phyloP scores from a whole-genome alignment of 2,888 invertebrate genomes.

The Ischnura elegans region DNA sequence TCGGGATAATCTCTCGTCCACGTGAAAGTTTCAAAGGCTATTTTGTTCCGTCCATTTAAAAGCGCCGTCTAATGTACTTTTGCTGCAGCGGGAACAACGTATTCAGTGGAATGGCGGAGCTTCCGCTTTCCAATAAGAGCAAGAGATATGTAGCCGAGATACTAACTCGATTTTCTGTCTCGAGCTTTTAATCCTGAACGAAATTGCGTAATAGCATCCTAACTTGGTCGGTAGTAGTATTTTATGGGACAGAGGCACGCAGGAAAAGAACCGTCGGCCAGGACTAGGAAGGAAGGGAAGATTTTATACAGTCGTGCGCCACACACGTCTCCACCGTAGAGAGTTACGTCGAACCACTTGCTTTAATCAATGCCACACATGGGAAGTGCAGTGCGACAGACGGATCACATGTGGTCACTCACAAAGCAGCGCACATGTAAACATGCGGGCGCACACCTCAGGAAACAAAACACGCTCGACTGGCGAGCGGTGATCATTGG shows the following conservation, averaged over 20 bases:
- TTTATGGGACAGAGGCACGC: neutral
- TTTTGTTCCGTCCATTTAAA: too few relatives aligned
- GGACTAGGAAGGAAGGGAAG: neutral
- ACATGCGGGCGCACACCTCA: neutral
- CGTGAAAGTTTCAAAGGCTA: too few relatives aligned
- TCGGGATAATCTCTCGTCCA: too few relatives aligned
- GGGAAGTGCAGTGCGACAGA: neutral
- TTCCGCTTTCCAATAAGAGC: neutral
- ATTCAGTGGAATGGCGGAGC: neutral
- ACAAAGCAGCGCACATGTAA: neutral
- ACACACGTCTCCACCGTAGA: neutral
- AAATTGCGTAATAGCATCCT: conserved; percentile 11
- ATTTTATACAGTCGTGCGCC: neutral
- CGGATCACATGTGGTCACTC: neutral
- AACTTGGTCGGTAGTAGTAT: neutral
- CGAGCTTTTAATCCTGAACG: neutral
- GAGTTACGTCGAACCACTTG: neutral
- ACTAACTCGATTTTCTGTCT: neutral
- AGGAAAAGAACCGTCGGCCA: neutral
- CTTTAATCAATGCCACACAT: conserved; percentile 8
- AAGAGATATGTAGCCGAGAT: neutral
- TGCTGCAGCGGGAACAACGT: neutral
- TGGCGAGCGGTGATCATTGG: neutral
- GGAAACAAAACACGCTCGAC: neutral
- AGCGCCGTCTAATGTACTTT: too few relatives aligned